Evolutionary conservation across 1,140 invertebrate genomes (phyloP).

Genomic region (Hylaeus volcanicus): DNA sequence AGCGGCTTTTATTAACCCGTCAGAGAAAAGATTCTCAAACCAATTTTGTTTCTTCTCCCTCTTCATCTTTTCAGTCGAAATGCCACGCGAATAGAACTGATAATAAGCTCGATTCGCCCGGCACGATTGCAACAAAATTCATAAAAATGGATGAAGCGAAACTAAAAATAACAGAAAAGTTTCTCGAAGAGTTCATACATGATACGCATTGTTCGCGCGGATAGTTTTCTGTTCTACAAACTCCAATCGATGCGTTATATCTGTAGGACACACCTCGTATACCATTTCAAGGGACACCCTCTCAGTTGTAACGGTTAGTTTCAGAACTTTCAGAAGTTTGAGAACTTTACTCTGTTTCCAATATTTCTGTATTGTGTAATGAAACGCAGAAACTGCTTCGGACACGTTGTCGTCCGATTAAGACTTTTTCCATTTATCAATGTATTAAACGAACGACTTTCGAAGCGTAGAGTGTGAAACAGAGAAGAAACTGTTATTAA

Average conservation of each 20-base stretch:
- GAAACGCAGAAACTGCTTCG: not conserved
- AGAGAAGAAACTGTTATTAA: too few species aligned
- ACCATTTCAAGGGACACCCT: not conserved
- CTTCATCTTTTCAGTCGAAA: not conserved
- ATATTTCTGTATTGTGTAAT: not conserved
- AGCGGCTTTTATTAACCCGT: not conserved
- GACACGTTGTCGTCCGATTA: not conserved
- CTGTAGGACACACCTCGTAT: not conserved
- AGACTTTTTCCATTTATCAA: too few species aligned
- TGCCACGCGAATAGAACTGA: too few species aligned
- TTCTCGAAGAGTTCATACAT: not conserved
- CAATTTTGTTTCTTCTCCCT: not conserved
- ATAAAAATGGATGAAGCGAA: not conserved
- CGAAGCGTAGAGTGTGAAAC: too few species aligned
- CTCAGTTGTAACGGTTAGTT: not conserved
- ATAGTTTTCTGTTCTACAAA: conserved; percentile 2
- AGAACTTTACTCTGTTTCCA: not conserved
- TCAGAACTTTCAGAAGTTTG: too few species aligned
- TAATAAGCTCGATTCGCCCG: too few species aligned
- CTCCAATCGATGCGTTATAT: conserved; percentile 5
- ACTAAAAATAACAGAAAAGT: not conserved
- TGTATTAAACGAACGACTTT: too few species aligned
- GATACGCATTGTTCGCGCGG: not conserved
- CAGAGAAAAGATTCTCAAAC: not conserved
- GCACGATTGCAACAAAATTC: not conserved